phyloP scores from a whole-genome alignment of 2,888 invertebrate genomes.

The Leistus spinibarbis region DNA sequence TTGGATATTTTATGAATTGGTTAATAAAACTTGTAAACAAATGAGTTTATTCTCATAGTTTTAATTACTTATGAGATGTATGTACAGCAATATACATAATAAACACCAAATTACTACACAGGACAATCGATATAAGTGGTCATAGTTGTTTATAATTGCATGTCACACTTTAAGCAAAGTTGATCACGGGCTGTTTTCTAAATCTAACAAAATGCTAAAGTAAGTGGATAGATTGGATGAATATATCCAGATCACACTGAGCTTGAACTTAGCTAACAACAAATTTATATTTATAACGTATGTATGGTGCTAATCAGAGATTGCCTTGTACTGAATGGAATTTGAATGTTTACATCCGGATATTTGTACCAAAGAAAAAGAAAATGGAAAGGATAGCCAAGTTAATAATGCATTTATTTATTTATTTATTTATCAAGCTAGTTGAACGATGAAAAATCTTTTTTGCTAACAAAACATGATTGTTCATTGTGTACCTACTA shows the following conservation, averaged over 20 bases:
- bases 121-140: neutral
- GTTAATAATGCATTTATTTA: conserved; percentile 10
- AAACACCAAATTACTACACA: neutral
- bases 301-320: conserved; percentile 57
- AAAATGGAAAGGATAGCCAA: conserved; percentile 12
- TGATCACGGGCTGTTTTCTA: neutral
- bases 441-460: neutral
- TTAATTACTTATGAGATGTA: neutral
- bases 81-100: neutral
- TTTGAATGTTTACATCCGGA: conserved; percentile 43
- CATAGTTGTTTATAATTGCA: neutral
- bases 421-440: conserved; percentile 15
- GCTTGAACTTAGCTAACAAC: conserved; percentile 52
- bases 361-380: conserved; percentile 29
- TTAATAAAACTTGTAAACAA: neutral
- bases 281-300: conserved; percentile 55
- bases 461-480: neutral
- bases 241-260: conserved; percentile 45
- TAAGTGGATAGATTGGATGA: conserved; percentile 10
- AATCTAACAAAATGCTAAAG: conserved; percentile 21
- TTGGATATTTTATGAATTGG: neutral
- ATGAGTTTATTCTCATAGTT: neutral
- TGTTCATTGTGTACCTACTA: neutral
- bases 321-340: conserved; percentile 53
- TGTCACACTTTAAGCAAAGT: neutral